These are phyloP conservation scores for Andrena trimmerana DNA, from an alignment of 2,888 invertebrate genomes.

Conservation along the genomic window DNA sequence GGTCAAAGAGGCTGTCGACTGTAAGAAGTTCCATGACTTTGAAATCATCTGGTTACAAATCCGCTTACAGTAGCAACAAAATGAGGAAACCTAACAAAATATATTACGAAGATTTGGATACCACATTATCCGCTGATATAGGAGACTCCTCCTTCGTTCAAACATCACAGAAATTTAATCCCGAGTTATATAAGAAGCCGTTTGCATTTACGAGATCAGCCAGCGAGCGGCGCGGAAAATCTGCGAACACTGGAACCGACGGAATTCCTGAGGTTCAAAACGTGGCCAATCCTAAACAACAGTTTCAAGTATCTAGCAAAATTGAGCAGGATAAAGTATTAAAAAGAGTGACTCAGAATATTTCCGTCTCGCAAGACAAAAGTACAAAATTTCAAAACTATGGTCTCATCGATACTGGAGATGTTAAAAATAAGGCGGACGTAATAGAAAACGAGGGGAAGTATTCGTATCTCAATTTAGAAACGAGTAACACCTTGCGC, in stretches of 20 bases:
- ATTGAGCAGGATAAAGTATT: constrained; percentile 76
- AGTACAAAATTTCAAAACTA: constrained; percentile 80
- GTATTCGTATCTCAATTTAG: constrained; percentile 74
- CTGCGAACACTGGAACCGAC: neutral
- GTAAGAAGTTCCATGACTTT: constrained; percentile 66
- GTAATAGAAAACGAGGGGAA: constrained; percentile 48
- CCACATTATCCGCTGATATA: constrained; percentile 87
- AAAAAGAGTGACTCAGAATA: constrained; percentile 78
- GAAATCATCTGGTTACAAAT: constrained; percentile 35
- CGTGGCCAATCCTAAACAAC: constrained; percentile 7
- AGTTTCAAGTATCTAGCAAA: constrained; percentile 25
- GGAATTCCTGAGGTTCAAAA: constrained; percentile 3
- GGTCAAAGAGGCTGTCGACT: constrained; percentile 68
- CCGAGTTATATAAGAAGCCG: constrained; percentile 78
- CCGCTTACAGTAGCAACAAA: constrained; percentile 68
- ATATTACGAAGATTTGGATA: constrained; percentile 87
- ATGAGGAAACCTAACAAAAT: constrained; percentile 71
- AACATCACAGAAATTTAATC: constrained; percentile 86
- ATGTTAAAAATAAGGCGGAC: neutral
- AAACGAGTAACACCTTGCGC: constrained; percentile 56
- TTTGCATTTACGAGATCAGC: constrained; percentile 77
- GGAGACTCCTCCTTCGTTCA: constrained; percentile 87
- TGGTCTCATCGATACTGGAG: constrained; percentile 76
- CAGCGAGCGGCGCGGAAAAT: constrained; percentile 69
- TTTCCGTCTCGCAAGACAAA: constrained; percentile 75